A percentile compares a stretch with the other conserved stretches of the same genome.
Evolutionary conservation across 1,140 invertebrate species (phyloP).

Genomic region (Bombus haemorrhoidalis): DNA sequence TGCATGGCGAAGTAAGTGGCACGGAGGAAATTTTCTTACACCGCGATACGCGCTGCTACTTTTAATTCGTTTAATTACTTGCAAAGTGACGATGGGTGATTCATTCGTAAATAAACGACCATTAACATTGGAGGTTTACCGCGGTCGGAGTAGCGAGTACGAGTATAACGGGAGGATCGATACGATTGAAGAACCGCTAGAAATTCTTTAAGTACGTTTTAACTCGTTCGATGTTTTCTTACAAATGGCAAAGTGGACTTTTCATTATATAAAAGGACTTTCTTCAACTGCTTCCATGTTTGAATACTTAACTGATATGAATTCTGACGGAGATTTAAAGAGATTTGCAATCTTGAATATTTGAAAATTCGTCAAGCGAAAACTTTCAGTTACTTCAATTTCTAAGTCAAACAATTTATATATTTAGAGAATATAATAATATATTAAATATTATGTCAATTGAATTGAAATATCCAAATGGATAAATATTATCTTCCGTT

Average conservation of each 20-base stretch:
- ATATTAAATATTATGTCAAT: too few species aligned
- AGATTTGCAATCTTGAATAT: not conserved
- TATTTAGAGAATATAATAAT: too few species aligned
- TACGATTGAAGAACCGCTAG: not conserved
- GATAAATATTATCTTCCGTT: too few species aligned
- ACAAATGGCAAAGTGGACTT: not conserved
- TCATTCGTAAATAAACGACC: not conserved
- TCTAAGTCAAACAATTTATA: not conserved
- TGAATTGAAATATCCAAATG: too few species aligned
- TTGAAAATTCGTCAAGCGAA: not conserved
- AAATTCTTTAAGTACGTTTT: not conserved
- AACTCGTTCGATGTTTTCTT: not conserved
- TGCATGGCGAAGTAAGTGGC: not conserved
- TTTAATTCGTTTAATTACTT: constrained; percentile 22
- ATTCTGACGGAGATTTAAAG: not conserved
- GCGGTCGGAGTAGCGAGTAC: not conserved
- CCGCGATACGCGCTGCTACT: not conserved
- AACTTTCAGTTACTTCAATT: not conserved
- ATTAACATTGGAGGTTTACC: not conserved
- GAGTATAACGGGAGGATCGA: not conserved
- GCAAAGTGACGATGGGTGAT: not conserved
- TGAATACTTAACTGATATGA: not conserved
- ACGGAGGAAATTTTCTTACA: not conserved
- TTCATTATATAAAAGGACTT: not conserved
- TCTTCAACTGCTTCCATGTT: not conserved